phyloP scores from a whole-genome alignment of 2,113 vertebrate genomes.

The Otolemur garnettii region DNA sequence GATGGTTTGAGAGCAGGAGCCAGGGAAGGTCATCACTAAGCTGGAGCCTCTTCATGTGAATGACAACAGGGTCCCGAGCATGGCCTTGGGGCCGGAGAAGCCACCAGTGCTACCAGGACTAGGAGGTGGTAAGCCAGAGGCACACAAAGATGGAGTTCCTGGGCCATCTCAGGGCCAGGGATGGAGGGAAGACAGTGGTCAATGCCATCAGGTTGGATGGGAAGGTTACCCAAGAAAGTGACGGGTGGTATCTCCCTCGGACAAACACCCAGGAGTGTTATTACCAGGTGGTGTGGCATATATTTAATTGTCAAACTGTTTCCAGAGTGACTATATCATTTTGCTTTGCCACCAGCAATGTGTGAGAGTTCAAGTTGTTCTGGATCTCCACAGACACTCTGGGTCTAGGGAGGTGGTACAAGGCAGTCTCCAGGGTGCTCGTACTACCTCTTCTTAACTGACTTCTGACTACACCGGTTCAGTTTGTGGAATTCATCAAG shows the following conservation, averaged over 20 bases:
- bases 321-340: neutral
- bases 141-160: neutral
- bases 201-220: neutral
- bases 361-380: neutral
- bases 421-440: neutral
- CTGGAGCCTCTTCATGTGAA: neutral
- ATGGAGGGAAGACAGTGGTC: neutral
- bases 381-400: neutral
- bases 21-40: neutral
- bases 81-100: neutral
- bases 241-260: neutral
- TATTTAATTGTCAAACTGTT: neutral
- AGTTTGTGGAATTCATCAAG: neutral
- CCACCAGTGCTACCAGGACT: rapidly evolving
- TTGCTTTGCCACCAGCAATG: neutral
- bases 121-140: neutral
- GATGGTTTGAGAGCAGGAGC: neutral
- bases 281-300: neutral
- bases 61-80: rapidly evolving
- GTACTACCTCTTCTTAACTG: neutral
- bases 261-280: neutral
- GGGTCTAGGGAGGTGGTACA: neutral
- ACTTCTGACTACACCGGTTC: neutral
- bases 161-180: neutral
- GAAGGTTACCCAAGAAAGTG: neutral